Evolutionary conservation across 2,113 vertebrate genomes (phyloP).

Genomic region (Oenanthe oenanthe): DNA sequence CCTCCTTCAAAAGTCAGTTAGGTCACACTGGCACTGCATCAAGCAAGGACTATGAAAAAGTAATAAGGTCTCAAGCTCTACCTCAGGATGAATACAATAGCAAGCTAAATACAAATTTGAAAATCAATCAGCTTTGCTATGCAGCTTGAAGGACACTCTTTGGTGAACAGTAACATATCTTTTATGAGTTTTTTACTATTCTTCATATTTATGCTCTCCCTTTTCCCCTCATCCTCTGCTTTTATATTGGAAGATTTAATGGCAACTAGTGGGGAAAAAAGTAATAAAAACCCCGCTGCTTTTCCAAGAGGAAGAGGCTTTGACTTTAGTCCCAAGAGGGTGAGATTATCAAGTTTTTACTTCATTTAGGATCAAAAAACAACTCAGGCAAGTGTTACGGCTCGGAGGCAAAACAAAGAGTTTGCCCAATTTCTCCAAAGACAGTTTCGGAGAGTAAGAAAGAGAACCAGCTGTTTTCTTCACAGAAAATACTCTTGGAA

Average conservation of each 20-base stretch:
- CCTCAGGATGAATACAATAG: neutral
- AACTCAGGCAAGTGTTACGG: neutral
- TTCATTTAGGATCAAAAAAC: neutral
- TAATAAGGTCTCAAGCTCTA: neutral
- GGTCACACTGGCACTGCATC: neutral
- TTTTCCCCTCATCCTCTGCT: neutral
- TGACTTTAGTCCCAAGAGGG: neutral
- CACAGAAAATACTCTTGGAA: neutral
- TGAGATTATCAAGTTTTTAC: neutral
- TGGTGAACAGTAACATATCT: neutral
- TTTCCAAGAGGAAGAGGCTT: neutral
- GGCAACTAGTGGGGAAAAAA: neutral
- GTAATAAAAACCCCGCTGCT: fast-evolving
- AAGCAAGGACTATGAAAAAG: neutral
- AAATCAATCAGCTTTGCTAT: neutral
- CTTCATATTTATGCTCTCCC: neutral
- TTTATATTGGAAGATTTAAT: neutral
- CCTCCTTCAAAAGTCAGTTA: neutral
- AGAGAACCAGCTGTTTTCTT: neutral
- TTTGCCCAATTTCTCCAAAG: neutral
- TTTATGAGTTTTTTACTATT: neutral
- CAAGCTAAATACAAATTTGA: neutral
- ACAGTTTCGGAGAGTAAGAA: neutral
- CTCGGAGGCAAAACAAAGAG: neutral
- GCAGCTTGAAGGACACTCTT: neutral